These are phyloP conservation scores for Heliconius himera DNA, from an alignment of 1,140 invertebrate species.

Conservation along the genomic window DNA sequence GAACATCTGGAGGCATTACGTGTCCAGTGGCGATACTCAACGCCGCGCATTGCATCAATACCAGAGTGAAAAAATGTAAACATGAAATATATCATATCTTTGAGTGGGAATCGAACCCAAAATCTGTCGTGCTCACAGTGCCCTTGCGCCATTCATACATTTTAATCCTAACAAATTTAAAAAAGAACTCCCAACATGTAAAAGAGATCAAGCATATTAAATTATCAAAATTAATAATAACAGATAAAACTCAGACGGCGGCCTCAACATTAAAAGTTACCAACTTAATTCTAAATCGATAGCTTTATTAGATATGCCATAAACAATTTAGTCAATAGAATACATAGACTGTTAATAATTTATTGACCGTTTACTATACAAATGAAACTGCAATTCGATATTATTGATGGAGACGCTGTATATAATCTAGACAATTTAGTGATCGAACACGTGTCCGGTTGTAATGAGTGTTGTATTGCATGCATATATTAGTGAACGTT, in stretches of 20 bases:
- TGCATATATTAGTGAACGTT: not conserved
- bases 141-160: no score
- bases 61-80: no score
- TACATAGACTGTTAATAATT: conserved; percentile 24
- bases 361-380: conserved; percentile 27
- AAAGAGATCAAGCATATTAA: not conserved
- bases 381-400: conserved; percentile 29
- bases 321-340: conserved; percentile 24
- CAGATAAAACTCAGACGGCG: not conserved
- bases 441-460: not conserved
- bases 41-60: no score
- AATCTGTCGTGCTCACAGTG: no score
- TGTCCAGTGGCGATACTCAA: no score
- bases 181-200: no score
- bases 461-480: not conserved
- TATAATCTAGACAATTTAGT: conserved; percentile 11
- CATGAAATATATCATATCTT: no score
- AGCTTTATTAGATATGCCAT: conserved; percentile 25
- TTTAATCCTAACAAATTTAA: no score
- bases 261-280: not conserved
- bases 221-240: not conserved
- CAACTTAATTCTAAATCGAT: not conserved
- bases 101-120: no score
- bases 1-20: no score
- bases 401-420: conserved; percentile 9